These are phyloP conservation scores for Varecia variegata DNA, from an alignment of 2,797 vertebrate genomes.

Conservation along the genomic window DNA sequence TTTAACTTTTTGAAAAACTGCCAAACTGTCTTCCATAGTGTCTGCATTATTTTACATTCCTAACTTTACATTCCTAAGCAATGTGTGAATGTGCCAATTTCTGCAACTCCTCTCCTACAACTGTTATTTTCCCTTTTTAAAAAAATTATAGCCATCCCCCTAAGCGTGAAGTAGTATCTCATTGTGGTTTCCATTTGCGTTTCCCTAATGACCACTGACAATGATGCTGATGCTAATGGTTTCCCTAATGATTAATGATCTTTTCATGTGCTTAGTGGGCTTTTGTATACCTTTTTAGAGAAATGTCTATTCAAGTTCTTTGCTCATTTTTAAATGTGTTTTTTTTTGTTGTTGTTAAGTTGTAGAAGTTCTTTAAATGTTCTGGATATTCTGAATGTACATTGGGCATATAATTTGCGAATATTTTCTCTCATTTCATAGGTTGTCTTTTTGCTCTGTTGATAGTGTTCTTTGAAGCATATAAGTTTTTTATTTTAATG, in stretches of 20 bases:
- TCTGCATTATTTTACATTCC: neutral
- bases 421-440: neutral
- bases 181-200: neutral
- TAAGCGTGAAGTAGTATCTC: neutral
- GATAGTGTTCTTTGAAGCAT: neutral
- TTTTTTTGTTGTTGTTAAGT: neutral
- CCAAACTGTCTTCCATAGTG: neutral
- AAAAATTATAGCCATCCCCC: neutral
- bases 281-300: neutral
- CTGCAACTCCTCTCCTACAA: neutral
- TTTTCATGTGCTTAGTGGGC: neutral
- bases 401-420: neutral
- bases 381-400: neutral
- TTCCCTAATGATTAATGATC: neutral
- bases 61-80: neutral
- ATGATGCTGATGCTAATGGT: neutral
- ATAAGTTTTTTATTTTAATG: neutral
- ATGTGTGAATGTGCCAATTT: neutral
- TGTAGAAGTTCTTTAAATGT: neutral
- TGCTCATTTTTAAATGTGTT: neutral
- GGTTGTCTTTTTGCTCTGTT: neutral
- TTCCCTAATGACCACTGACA: neutral
- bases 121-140: neutral
- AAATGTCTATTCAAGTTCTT: neutral
- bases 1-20: neutral